Percentiles rank a stretch among this genome's conserved stretches.
These are phyloP conservation scores for Epiperipatus broadwayi DNA, from an alignment of 2,888 invertebrate species.

Conservation along the genomic window DNA sequence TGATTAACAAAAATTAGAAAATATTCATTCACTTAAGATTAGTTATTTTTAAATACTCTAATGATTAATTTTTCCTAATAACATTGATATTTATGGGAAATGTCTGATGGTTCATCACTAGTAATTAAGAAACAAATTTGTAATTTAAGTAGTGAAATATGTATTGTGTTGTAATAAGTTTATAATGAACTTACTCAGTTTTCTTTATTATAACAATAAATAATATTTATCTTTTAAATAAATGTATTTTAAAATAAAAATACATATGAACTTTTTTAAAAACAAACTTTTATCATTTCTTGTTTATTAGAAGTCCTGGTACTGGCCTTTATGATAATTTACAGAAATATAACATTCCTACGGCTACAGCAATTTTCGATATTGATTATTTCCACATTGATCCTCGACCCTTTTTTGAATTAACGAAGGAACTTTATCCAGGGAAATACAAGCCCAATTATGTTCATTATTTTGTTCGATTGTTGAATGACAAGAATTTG, in stretches of 20 bases:
- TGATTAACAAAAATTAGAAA: no score
- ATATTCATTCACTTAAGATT: no score
- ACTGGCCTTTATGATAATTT: slow-evolving; percentile 32
- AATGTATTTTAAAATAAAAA: not conserved
- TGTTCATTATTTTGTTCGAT: slow-evolving; percentile 29
- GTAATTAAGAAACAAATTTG: no score
- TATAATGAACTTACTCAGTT: no score
- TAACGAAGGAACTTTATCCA: slow-evolving; percentile 31
- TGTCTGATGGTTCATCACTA: no score
- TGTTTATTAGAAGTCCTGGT: slow-evolving; percentile 30
- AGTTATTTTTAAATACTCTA: no score
- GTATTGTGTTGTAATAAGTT: no score
- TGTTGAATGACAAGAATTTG: slow-evolving; percentile 28
- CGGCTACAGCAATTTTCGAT: slow-evolving; percentile 33
- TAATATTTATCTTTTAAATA: slow-evolving; percentile 7
- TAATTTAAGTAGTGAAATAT: no score
- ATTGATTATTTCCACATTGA: slow-evolving; percentile 29
- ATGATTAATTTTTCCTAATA: no score
- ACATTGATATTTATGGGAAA: no score
- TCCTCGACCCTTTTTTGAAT: slow-evolving; percentile 30
- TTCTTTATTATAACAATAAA: no score
- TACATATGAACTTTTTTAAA: slow-evolving; percentile 8
- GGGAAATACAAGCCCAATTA: slow-evolving; percentile 30
- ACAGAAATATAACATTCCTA: slow-evolving; percentile 29
- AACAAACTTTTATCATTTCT: no score